Conservation (phyloP, 1,140 invertebrate species). For the Calosoma granatense region DNA sequence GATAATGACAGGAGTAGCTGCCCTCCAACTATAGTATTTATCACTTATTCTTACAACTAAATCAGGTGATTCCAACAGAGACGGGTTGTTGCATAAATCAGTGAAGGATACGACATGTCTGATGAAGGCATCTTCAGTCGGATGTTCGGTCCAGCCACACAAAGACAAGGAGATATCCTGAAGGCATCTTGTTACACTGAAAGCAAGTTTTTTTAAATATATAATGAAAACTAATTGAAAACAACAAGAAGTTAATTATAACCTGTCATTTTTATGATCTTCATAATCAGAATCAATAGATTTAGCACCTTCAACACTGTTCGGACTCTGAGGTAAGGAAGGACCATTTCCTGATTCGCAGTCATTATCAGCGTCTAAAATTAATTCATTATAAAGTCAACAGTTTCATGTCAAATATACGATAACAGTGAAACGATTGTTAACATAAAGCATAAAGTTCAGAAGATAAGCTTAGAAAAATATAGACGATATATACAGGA, state of each 20-base stretch:
- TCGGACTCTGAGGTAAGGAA: conserved; percentile 86
- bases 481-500: too few species aligned
- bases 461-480: too few species aligned
- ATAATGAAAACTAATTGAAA: not conserved
- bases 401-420: conserved; percentile 9
- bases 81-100: conserved; percentile 72
- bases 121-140: conserved; percentile 58
- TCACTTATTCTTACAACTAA: conserved; percentile 79
- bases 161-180: conserved; percentile 63
- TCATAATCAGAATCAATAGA: conserved; percentile 74
- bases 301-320: conserved; percentile 72
- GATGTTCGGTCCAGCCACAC: conserved; percentile 65
- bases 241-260: conserved; percentile 2
- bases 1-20: conserved; percentile 78
- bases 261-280: conserved; percentile 41
- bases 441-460: too few species aligned
- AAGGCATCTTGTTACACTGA: conserved; percentile 33
- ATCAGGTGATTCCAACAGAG: conserved; percentile 69
- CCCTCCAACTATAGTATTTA: conserved; percentile 82
- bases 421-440: conserved; percentile 14
- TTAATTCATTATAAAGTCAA: conserved; percentile 23
- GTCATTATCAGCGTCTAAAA: conserved; percentile 69
- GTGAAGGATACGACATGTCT: conserved; percentile 69
- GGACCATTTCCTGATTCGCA: conserved; percentile 90
- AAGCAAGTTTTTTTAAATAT: conserved; percentile 6